Evolutionary conservation across 2,888 invertebrate species (phyloP), one percentile per base, ranked within the genome.

Genomic region (Protophormia terraenovae): DNA sequence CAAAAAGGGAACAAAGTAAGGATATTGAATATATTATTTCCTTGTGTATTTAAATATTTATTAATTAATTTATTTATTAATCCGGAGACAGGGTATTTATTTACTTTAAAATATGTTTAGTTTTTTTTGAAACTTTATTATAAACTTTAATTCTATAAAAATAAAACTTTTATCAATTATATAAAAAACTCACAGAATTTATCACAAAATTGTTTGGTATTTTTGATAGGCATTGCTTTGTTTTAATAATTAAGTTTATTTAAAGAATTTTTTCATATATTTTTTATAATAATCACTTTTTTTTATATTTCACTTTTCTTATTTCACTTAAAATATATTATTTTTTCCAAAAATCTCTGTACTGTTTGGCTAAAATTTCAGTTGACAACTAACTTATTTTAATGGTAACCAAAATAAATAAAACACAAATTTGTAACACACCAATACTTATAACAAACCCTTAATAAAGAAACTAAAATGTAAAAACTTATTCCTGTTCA

Each of bases 181-280:
- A n/a, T n/a, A n/a, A n/a, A n/a, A 8, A 60, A 88, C 87, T 88
- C 83, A 88, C 88, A 84, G 29, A 88, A 67, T 81, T 85, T 86
- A 76, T 87, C 84, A 82, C 81, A 87, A 77, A 87, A 80, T 53
- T 84, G 69, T 73, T 87, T 86, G 1, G 83, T 67, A 35, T 58
- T 83, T 75, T 84, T 85, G 19, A 38, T 60, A 19, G 78, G 79
- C 83, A 88, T 87, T 24, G 69, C 72, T 62, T 50, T 22, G 73
- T 50, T 50, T 24, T 16, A 3, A 7, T 22, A 22, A 24, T 22
- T 72, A 50, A 10, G 19, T 50, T 50, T 50, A 22, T 22, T 22
- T 3, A 10, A 16, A n/a, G n/a, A n/a, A 1, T 47, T 41, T 55
- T 41, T 27, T 22, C 24, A 58, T 27, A 45, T 64, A 14, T 55